Evolutionary conservation across 2,797 vertebrate species (phyloP), one percentile per base, ranked within the genome.

Genomic region (Urophycis tenuis): DNA sequence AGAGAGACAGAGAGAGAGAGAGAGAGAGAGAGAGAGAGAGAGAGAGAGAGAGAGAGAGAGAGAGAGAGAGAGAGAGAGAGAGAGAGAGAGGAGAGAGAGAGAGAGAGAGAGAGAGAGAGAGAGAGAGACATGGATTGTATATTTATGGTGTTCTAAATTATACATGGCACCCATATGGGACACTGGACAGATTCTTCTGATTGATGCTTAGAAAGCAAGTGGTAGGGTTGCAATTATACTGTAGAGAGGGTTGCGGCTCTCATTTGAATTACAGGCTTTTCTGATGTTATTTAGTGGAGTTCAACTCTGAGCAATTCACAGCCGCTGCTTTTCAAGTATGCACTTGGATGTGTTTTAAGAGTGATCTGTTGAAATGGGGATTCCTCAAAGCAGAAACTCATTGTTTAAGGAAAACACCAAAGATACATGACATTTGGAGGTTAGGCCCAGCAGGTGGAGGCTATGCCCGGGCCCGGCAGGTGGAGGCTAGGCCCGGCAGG

Each of bases 141-240:
- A 91, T 91, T 92, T 85, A 92, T 91, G 84, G 89, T 83, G 76
- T 82, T 73, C 78, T 92, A 83, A 89, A 92, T 92, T 89, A 91
- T 91, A 91, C 79, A 91, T 90, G 80, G 33, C 6, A 80, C 79
- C 85, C 91, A 91, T 91, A 92, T 92, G 91, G 88, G 85, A 79
- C 85, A 74, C 80, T 83, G n/a, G 12, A 25, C 19, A 79, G 83
- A 85, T 88, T 82, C 82, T 83, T 87, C 82, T 79, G 87, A 83
- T 89, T 85, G 79, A 88, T 73, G 87, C 87, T 88, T 85, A 79
- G 0, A 87, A 88, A 87, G 87, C 89, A 85, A 80, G 69, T 84
- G 82, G 85, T 84, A 85, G 79, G 53, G 81, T 83, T 80, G 85
- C 60, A 29, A 79, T 82, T 76, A 81, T 78, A 74, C 33, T 74